These are phyloP conservation scores for Noctua comes DNA, from an alignment of 2,888 invertebrate genomes.

Conservation along the genomic window DNA sequence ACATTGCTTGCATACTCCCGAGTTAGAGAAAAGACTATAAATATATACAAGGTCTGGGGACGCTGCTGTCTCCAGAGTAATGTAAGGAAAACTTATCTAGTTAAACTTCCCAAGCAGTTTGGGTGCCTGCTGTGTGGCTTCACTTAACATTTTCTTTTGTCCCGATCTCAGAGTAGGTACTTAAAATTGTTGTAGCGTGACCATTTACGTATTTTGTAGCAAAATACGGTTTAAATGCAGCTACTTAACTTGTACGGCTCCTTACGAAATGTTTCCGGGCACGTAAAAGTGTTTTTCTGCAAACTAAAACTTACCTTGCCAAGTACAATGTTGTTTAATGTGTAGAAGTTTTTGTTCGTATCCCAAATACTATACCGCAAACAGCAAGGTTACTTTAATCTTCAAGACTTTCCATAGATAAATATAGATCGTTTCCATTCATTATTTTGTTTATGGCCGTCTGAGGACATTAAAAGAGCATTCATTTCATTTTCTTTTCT, in stretches of 20 bases:
- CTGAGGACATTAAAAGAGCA: constrained; percentile 35
- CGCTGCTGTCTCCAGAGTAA: constrained; percentile 73
- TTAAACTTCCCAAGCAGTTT: constrained; percentile 78
- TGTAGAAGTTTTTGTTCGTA: constrained; percentile 71
- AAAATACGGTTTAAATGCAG: constrained; percentile 52
- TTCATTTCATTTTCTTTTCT: constrained; percentile 32
- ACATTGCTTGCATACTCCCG: constrained; percentile 68
- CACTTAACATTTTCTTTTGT: constrained; percentile 66
- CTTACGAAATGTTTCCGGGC: constrained; percentile 58
- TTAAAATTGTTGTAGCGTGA: constrained; percentile 39
- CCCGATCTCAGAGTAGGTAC: constrained; percentile 26
- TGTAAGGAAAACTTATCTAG: constrained; percentile 80
- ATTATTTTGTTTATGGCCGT: constrained; percentile 37
- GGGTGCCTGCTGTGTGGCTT: constrained; percentile 62
- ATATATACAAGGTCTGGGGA: constrained; percentile 71
- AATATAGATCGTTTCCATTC: constrained; percentile 52
- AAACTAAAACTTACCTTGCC: constrained; percentile 56
- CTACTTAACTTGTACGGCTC: constrained; percentile 52
- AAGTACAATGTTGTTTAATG: constrained; percentile 63
- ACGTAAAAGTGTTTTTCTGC: constrained; percentile 64
- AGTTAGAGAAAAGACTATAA: constrained; percentile 69
- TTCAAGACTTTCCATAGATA: constrained; percentile 45
- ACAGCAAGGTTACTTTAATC: constrained; percentile 52
- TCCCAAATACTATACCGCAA: constrained; percentile 68
- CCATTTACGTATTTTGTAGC: constrained; percentile 49